phyloP scores from a whole-genome alignment of 2,888 invertebrate genomes.

The Theretra japonica region DNA sequence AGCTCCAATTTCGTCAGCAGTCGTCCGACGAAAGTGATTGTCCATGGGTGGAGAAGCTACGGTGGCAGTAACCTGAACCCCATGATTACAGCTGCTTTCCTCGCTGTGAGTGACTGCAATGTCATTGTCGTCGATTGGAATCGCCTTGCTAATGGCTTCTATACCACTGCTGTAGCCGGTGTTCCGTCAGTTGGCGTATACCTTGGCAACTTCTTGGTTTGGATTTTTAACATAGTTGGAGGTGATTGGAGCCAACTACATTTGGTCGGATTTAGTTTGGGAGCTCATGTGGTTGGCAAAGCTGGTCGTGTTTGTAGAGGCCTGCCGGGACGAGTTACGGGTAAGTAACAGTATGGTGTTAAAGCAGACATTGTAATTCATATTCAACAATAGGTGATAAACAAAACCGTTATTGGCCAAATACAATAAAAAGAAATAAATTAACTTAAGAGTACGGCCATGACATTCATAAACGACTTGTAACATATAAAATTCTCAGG shows the following conservation, averaged over 20 bases:
- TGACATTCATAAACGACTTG: no score
- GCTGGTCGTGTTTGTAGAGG: slow-evolving; percentile 60
- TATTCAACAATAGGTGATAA: background rate
- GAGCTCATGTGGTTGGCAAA: slow-evolving; percentile 71
- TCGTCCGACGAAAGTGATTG: slow-evolving; percentile 59
- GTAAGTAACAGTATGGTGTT: slow-evolving; percentile 44
- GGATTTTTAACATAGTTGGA: slow-evolving; percentile 63
- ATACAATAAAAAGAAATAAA: background rate
- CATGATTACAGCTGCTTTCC: slow-evolving; percentile 59
- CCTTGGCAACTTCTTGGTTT: slow-evolving; percentile 64
- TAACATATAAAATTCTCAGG: no score
- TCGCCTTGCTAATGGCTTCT: slow-evolving; percentile 49
- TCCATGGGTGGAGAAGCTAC: slow-evolving; percentile 70
- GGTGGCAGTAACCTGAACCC: slow-evolving; percentile 59
- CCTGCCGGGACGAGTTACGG: slow-evolving; percentile 61
- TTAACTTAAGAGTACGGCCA: background rate
- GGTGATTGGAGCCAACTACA: slow-evolving; percentile 70
- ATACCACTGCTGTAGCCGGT: slow-evolving; percentile 51
- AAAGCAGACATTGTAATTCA: background rate
- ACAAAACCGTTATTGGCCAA: no score
- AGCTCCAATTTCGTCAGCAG: slow-evolving; percentile 56
- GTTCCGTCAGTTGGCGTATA: slow-evolving; percentile 62
- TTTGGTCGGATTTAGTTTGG: slow-evolving; percentile 73
- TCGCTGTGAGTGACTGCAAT: slow-evolving; percentile 58
- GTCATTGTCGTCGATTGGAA: slow-evolving; percentile 71